Evolutionary conservation across 2,888 invertebrate species (phyloP), one percentile per base, ranked within the genome.

Genomic region (Lobophora halterata): DNA sequence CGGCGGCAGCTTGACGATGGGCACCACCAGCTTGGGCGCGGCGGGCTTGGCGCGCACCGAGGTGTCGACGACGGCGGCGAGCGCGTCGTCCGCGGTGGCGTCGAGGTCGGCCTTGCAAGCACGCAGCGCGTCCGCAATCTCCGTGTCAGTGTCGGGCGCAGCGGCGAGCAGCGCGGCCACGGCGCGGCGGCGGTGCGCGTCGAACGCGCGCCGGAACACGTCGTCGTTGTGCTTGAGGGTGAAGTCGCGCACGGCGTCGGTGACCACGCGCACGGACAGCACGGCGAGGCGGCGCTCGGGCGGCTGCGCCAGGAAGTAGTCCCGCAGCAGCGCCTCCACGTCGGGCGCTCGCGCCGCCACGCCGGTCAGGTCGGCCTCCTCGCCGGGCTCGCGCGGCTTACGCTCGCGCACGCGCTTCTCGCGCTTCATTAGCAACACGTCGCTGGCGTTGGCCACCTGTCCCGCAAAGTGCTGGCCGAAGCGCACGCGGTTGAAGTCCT

Each of bases 361-460:
- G 25, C 63, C 61, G 46, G 78, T 72, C 51, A 78, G 64, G 37
- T 79, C 73, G 1, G 72, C 53, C 23, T 80, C 81, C 14, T 74
- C 73, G n/a, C 74, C 75, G 2, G 64, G 63, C 4, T 53, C 61
- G 3, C 68, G 69, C 19, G 76, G 76, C 27, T 82, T 82, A 3
- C 72, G 65, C 21, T 75, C 79, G 2, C 78, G 61, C 3, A 77
- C 46, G 31, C 70, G 74, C 51, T 88, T 88, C 42, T 90, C 86
- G 42, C 89, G 89, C 53, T 91, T 91, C 71, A 96, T 93, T 24
- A 91, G 72, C 5, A 98, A 76, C 55, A 97, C 90, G 55, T 97
- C 96, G 44, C 91, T 91, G 0, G 95, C 92, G 80, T 99, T 98
- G 0, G 97, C 97, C 0, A 97, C 92, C 41, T 86, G 85, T 4